Evolutionary conservation across 2,797 vertebrate genomes (phyloP).

Genomic region (Diceros bicornis): DNA sequence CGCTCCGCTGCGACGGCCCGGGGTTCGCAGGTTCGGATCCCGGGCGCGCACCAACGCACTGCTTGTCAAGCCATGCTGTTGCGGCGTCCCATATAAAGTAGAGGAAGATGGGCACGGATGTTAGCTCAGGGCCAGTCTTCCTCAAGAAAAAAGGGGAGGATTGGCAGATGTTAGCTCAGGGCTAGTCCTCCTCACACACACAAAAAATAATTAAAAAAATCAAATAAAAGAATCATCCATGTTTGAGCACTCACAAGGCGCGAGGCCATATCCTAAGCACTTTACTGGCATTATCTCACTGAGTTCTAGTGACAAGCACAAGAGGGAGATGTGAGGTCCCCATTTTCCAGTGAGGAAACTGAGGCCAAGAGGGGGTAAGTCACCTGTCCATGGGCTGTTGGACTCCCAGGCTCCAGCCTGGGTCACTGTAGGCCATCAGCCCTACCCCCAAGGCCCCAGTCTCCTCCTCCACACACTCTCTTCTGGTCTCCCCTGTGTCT

Average conservation of each 20-base stretch:
- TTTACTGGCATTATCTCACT: not conserved
- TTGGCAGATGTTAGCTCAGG: no score
- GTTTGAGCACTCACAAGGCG: fast-evolving
- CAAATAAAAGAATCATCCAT: not conserved
- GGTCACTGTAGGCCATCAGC: not conserved
- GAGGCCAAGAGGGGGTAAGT: not conserved
- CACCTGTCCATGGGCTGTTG: not conserved
- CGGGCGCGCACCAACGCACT: no score
- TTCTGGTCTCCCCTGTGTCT: fast-evolving
- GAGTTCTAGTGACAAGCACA: not conserved
- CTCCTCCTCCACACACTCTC: not conserved
- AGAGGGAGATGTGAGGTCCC: not conserved
- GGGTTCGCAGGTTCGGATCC: no score
- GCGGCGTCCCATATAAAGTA: no score
- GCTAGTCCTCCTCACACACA: no score
- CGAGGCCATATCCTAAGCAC: not conserved
- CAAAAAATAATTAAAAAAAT: no score
- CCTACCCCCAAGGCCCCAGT: not conserved
- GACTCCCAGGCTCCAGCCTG: not conserved
- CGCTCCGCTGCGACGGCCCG: no score
- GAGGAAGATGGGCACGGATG: no score
- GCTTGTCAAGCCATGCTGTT: no score
- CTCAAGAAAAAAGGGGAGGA: no score
- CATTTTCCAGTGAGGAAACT: not conserved
- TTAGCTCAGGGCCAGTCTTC: no score